These are phyloP conservation scores for Vannuccia rotundouncinata DNA, from an alignment of 2,888 invertebrate species.

Conservation along the genomic window DNA sequence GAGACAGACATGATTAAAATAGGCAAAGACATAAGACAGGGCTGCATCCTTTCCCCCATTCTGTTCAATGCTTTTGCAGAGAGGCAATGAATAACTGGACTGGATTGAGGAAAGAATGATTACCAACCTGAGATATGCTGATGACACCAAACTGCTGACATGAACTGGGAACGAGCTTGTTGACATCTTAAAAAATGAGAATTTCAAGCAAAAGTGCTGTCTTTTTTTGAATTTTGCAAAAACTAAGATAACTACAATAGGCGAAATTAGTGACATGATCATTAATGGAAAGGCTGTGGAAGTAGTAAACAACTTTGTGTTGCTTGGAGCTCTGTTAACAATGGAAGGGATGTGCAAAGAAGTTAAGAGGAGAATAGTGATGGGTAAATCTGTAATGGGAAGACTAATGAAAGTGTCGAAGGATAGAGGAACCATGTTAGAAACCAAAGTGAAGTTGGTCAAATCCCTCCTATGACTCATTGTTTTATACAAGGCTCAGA, in stretches of 20 bases:
- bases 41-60: background rate
- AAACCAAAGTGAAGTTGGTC: too few species aligned
- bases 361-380: background rate
- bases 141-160: background rate
- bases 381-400: conserved; percentile 1
- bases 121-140: background rate
- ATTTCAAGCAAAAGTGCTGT: too few species aligned
- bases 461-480: too few species aligned
- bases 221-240: background rate
- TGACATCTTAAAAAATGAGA: too few species aligned
- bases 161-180: background rate
- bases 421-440: background rate
- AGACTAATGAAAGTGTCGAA: background rate
- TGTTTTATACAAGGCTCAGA: too few species aligned
- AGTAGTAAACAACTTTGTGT: too few species aligned
- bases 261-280: background rate
- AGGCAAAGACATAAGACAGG: background rate
- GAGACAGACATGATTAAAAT: background rate
- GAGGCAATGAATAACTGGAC: background rate
- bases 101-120: background rate
- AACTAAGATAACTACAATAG: conserved; percentile 6
- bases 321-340: too few species aligned
- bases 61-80: background rate
- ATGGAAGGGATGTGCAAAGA: background rate
- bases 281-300: background rate